A percentile compares a stretch with the other conserved stretches of the same genome.
Evolutionary conservation across 2,888 invertebrate genomes (phyloP).

Genomic region (Rutpela maculata): DNA sequence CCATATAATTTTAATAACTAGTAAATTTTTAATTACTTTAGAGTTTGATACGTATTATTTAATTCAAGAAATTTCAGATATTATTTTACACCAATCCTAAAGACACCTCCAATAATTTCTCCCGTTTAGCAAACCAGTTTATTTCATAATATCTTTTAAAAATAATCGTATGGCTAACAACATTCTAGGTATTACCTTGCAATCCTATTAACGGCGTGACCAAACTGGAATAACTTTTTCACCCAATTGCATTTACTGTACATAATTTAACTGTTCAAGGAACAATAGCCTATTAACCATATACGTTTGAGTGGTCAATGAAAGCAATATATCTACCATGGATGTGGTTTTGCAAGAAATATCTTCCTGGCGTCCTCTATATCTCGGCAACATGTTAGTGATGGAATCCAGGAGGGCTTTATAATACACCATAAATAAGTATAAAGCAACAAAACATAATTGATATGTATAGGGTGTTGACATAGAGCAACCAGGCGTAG

Average conservation of each 20-base stretch:
- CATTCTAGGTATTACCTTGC: slow-evolving; percentile 3
- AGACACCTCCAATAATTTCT: not conserved
- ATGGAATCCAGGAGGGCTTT: not conserved
- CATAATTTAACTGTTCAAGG: not conserved
- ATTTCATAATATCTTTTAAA: not conserved
- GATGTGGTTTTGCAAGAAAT: no score
- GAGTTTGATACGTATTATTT: not conserved
- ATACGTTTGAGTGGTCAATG: not conserved
- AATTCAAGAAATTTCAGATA: not conserved
- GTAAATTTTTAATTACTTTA: no score
- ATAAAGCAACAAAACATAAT: no score
- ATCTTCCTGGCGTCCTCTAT: not conserved
- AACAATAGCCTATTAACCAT: not conserved
- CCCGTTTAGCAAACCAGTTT: not conserved
- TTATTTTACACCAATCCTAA: not conserved
- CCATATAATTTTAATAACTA: no score
- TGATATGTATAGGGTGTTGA: no score
- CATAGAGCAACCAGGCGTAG: no score
- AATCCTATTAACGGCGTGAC: not conserved
- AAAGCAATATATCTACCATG: not conserved
- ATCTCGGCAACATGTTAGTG: not conserved
- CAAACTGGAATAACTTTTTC: slow-evolving; percentile 4
- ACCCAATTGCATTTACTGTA: not conserved
- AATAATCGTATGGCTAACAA: not conserved
- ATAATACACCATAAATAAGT: not conserved